Evolutionary conservation across 2,113 vertebrate genomes (phyloP), one percentile per base, ranked within the genome.

Genomic region (Xenus cinereus): DNA sequence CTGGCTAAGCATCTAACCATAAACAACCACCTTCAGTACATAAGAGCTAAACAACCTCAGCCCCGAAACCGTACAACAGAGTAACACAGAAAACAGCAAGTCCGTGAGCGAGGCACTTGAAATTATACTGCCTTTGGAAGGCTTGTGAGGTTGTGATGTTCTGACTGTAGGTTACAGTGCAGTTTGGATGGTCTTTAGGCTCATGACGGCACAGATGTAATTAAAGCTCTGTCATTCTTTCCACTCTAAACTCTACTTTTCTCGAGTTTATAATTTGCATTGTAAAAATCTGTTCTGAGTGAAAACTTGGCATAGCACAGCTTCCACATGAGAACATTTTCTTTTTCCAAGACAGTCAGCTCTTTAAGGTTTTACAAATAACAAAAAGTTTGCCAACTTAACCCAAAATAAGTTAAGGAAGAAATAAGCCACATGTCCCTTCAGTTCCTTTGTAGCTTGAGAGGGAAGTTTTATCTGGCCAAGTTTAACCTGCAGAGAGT

Each of bases 171-270:
- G 75, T 89, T 95, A 93, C 14, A 97, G 53, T 15, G 45, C 74
- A 89, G 88, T 66, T 71, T 46, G 77, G 32, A 72, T 30, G 71
- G 57, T 39, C 80, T 62, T 86, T 69, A 88, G 87, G 87, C 71
- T 93, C 69, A 53, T 27, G 75, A 84, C 59, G 94, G 67, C 57
- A 45, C 37, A 87, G 37, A 54, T 84, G 76, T 93, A 95, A 88
- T 95, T 92, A 96, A 95, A 83, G 78, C 45, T 39, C 64, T 89
- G 23, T 60, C 79, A 90, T 72, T 62, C 89, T 85, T 96, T 94
- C 82, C 41, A 95, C 66, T 95, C 91, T 80, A 97, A 96, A 92
- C 66, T 75, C 82, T 46, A 67, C 86, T 94, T 94, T 92, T 87
- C 74, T 37, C 77, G 39, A 60, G 73, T 78, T 73, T 93, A 84